These are phyloP conservation scores for Rhyacophila brunnea DNA, from an alignment of 1,140 invertebrate species.

Conservation along the genomic window DNA sequence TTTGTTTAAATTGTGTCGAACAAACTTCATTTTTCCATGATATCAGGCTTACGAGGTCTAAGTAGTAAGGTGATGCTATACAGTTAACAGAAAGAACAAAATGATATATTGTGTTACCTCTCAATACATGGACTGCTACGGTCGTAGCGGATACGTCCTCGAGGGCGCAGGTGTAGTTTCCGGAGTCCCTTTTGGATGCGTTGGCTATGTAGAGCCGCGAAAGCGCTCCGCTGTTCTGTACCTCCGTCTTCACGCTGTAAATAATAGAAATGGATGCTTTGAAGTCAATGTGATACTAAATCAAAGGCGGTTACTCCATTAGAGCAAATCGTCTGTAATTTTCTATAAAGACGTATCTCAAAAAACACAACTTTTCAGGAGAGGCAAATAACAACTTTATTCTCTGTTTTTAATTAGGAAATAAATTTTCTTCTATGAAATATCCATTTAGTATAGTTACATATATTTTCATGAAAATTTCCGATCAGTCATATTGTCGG, in stretches of 20 bases:
- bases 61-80: too few relatives aligned
- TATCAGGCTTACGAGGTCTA: too few relatives aligned
- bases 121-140: constrained; percentile 79
- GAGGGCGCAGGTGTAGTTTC: constrained; percentile 80
- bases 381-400: neutral
- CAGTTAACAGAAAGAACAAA: too few relatives aligned
- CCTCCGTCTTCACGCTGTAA: constrained; percentile 78
- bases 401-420: neutral
- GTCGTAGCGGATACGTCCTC: constrained; percentile 73
- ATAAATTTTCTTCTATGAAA: too few relatives aligned
- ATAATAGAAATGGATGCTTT: constrained; percentile 17
- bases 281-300: neutral
- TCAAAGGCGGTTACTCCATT: too few relatives aligned
- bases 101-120: constrained; percentile 60
- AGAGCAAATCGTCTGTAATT: neutral
- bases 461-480: neutral
- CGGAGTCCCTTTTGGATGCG: constrained; percentile 78
- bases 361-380: too few relatives aligned
- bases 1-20: too few relatives aligned
- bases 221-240: constrained; percentile 70
- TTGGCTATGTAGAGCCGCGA: constrained; percentile 81
- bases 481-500: too few relatives aligned
- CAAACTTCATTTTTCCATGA: too few relatives aligned
- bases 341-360: neutral
- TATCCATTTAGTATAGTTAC: too few relatives aligned